Conservation (phyloP, 2,888 invertebrate species). For the Lithophane socia region DNA sequence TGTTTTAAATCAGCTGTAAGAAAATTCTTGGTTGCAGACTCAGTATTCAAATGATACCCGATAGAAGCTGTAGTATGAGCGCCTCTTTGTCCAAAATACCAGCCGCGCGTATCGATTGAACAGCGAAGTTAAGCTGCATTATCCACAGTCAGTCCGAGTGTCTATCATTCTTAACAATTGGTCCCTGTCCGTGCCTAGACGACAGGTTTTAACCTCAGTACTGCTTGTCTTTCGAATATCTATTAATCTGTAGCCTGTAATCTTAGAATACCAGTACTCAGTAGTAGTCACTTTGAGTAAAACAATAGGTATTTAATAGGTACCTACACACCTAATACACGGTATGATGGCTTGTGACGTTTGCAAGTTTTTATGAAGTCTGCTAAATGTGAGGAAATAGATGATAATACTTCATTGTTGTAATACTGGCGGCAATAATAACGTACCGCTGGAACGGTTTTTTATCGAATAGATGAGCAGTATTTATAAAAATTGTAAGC, state of each 20-base stretch:
- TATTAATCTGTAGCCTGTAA: neutral
- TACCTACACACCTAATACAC: neutral
- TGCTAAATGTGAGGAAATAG: neutral
- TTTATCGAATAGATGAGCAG: neutral
- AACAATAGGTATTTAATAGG: neutral
- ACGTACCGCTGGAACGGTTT: neutral
- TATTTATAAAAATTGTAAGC: neutral
- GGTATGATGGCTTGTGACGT: neutral
- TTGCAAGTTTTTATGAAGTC: constrained; percentile 1
- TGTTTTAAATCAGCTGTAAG: neutral
- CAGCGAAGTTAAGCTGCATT: neutral
- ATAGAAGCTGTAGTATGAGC: neutral
- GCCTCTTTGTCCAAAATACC: neutral
- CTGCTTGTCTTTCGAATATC: neutral
- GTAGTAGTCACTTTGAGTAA: neutral
- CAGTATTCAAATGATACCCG: neutral
- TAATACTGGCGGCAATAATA: neutral
- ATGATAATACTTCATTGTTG: neutral
- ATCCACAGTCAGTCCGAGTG: neutral
- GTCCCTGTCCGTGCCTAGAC: neutral
- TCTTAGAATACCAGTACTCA: neutral
- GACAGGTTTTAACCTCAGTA: neutral
- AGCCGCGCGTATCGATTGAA: constrained; percentile 8
- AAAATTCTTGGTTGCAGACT: neutral
- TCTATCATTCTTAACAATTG: neutral